These are phyloP conservation scores for Vollenhovia emeryi DNA, from an alignment of 1,140 invertebrate species.

Conservation along the genomic window DNA sequence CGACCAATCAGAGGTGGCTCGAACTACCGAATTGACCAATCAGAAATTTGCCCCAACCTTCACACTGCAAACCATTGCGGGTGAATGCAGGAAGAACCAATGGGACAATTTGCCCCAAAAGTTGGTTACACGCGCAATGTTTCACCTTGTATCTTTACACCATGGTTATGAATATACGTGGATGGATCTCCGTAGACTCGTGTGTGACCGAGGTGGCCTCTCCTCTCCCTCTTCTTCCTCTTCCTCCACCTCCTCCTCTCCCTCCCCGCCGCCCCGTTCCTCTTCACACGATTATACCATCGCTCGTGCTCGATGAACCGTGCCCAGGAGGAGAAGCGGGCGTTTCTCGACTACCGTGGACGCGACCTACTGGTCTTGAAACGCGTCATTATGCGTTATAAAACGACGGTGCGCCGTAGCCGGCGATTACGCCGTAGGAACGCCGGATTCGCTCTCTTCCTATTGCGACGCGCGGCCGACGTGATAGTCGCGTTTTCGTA, in stretches of 20 bases:
- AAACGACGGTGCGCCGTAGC: constrained; percentile 13
- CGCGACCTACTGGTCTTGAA: constrained; percentile 60
- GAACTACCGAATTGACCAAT: too few relatives aligned
- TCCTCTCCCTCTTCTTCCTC: background rate
- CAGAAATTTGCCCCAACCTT: too few relatives aligned
- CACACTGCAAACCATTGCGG: too few relatives aligned
- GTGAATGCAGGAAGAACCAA: too few relatives aligned
- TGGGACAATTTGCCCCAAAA: too few relatives aligned
- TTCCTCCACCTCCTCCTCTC: too few relatives aligned
- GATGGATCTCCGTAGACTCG: constrained; percentile 57
- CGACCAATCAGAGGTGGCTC: too few relatives aligned
- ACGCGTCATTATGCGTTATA: constrained; percentile 56
- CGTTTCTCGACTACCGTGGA: constrained; percentile 38
- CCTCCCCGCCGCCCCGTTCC: background rate
- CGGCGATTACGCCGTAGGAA: constrained; percentile 42
- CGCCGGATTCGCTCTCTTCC: constrained; percentile 27
- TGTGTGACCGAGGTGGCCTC: constrained; percentile 34
- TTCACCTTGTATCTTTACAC: too few relatives aligned
- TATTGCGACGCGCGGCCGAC: constrained; percentile 3
- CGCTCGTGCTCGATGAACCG: constrained; percentile 37
- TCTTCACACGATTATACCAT: constrained; percentile 26
- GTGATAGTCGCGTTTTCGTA: constrained; percentile 26
- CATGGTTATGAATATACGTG: too few relatives aligned
- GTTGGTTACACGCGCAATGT: too few relatives aligned
- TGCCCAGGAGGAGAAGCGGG: constrained; percentile 27